These are phyloP conservation scores for Scelioninae gen. 1 DNA, from an alignment of 2,888 invertebrate species.

Conservation along the genomic window DNA sequence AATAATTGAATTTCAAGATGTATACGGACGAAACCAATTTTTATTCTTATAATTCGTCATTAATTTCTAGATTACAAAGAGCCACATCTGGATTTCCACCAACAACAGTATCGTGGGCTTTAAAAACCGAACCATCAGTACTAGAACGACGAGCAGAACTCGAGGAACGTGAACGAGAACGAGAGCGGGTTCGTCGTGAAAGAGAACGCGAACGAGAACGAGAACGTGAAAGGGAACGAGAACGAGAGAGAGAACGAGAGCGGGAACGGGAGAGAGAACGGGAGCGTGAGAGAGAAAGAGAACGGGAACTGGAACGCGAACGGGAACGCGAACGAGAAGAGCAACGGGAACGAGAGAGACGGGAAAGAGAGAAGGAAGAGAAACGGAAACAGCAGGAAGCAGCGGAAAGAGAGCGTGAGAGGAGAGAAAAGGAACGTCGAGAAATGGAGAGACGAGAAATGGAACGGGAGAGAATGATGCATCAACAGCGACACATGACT, in stretches of 20 bases:
- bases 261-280: conserved; percentile 85
- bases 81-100: conserved; percentile 86
- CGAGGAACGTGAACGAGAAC: conserved; percentile 85
- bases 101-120: conserved; percentile 86
- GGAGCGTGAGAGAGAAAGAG: conserved; percentile 84
- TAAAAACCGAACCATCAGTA: conserved; percentile 88
- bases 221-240: conserved; percentile 87
- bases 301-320: conserved; percentile 85
- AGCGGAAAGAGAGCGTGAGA: conserved; percentile 83
- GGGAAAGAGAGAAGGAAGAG: conserved; percentile 84
- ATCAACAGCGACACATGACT: conserved; percentile 78
- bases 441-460: conserved; percentile 87
- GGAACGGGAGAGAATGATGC: conserved; percentile 86
- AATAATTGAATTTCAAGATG: no score
- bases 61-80: conserved; percentile 86
- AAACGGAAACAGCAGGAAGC: conserved; percentile 83
- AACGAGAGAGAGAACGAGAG: conserved; percentile 87
- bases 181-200: conserved; percentile 81
- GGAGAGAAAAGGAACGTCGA: conserved; percentile 85
- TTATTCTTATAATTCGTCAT: no score
- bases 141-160: conserved; percentile 87
- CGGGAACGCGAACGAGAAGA: conserved; percentile 84
- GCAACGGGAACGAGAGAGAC: conserved; percentile 84
- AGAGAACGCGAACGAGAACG: conserved; percentile 86
- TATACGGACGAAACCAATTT: no score